Evolutionary conservation across 2,888 invertebrate genomes (phyloP).

Genomic region (Chironomus tentans): DNA sequence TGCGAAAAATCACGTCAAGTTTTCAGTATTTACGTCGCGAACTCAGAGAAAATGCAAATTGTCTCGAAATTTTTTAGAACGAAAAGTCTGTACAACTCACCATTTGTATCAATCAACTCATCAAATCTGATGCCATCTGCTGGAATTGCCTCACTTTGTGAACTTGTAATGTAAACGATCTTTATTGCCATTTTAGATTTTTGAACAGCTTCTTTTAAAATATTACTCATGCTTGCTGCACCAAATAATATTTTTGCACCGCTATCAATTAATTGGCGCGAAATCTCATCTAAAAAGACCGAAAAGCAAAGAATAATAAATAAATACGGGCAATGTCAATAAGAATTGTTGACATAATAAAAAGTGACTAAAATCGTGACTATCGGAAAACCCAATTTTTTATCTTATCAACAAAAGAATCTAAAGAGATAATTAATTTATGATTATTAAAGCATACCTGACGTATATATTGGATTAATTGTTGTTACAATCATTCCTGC

Average conservation of each 20-base stretch:
- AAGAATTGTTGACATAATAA: neutral
- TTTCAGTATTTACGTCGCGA: too few species aligned
- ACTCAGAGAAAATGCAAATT: too few species aligned
- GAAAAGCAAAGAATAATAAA: neutral
- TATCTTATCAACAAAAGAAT: neutral
- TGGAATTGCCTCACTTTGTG: conserved; percentile 46
- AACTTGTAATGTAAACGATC: conserved; percentile 47
- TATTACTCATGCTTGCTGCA: conserved; percentile 46
- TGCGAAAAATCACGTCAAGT: too few species aligned
- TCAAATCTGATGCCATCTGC: conserved; percentile 50
- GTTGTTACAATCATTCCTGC: conserved; percentile 63
- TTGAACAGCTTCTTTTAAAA: conserved; percentile 44
- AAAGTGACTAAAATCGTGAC: neutral
- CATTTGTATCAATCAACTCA: conserved; percentile 48
- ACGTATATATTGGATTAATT: conserved; percentile 65
- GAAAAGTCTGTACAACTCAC: conserved; percentile 14
- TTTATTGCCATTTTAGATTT: conserved; percentile 42
- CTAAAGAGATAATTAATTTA: neutral
- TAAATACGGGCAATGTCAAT: neutral
- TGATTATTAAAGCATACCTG: conserved; percentile 40
- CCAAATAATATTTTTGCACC: conserved; percentile 57
- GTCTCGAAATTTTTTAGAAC: too few species aligned
- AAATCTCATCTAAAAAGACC: conserved; percentile 55
- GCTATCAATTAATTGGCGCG: conserved; percentile 52
- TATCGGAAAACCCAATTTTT: neutral